phyloP scores from a whole-genome alignment of 2,888 invertebrate genomes.

The Plutella xylostella region DNA sequence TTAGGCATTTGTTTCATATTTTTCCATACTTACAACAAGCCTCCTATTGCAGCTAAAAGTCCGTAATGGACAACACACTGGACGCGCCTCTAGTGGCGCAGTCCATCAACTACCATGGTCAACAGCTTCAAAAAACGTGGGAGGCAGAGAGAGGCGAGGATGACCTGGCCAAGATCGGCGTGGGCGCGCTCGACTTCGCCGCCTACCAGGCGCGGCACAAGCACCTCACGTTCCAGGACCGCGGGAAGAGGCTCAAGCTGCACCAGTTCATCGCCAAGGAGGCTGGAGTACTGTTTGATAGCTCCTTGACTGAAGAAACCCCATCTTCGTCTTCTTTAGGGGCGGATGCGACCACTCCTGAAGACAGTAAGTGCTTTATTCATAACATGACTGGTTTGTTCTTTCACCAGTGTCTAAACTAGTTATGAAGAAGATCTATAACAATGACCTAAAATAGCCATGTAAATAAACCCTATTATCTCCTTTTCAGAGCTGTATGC shows the following conservation, averaged over 20 bases:
- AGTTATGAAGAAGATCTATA: neutral
- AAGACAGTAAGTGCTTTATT: conserved; percentile 66
- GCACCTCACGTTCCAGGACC: conserved; percentile 84
- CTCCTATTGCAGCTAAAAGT: neutral
- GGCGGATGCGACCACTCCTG: conserved; percentile 60
- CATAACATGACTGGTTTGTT: neutral
- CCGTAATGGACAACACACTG: conserved; percentile 49
- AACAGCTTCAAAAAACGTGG: conserved; percentile 89
- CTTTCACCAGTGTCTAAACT: neutral
- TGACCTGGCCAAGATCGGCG: conserved; percentile 74
- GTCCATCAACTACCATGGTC: conserved; percentile 87
- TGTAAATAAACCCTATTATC: no score
- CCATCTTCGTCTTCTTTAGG: conserved; percentile 60
- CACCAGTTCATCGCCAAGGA: conserved; percentile 91
- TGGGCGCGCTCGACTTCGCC: conserved; percentile 74
- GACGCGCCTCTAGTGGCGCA: conserved; percentile 73
- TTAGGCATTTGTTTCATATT: neutral
- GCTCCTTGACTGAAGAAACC: conserved; percentile 54
- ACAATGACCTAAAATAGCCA: no score
- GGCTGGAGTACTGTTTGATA: conserved; percentile 80
- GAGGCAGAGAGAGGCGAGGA: conserved; percentile 85
- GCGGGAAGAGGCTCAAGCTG: conserved; percentile 84
- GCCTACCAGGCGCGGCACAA: conserved; percentile 85
- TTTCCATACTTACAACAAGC: neutral
- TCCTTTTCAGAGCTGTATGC: conserved; percentile 77